A percentile compares a stretch with the other conserved stretches of the same genome.
Evolutionary conservation across 2,888 invertebrate genomes (phyloP).

Genomic region (Stenichneumon culpator): DNA sequence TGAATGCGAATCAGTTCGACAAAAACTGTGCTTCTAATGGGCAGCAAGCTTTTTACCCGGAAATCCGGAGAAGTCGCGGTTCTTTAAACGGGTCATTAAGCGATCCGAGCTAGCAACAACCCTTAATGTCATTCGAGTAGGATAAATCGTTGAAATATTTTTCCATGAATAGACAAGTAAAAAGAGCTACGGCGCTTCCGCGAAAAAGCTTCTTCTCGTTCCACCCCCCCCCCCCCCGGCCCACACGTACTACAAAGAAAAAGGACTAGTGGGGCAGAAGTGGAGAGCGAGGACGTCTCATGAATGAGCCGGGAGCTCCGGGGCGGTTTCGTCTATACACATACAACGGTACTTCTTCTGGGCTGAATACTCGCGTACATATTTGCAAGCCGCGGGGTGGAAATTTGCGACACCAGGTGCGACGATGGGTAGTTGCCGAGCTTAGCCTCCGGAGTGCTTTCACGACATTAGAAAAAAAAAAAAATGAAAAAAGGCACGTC

Average conservation of each 20-base stretch:
- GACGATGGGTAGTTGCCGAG: constrained; percentile 39
- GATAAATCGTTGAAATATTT: background rate
- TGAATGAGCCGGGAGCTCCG: constrained; percentile 46
- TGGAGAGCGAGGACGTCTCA: background rate
- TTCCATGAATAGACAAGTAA: background rate
- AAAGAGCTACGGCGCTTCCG: background rate
- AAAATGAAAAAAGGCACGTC: constrained; percentile 19
- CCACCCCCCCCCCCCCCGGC: background rate
- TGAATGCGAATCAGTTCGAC: background rate
- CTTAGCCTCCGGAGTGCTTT: constrained; percentile 50
- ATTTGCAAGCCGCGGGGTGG: constrained; percentile 57
- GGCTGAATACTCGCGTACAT: constrained; percentile 48
- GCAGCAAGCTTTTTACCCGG: background rate
- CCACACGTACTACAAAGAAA: constrained; percentile 5
- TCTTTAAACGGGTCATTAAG: constrained; percentile 15
- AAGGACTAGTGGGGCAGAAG: background rate
- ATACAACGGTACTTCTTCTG: constrained; percentile 20
- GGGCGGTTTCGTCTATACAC: constrained; percentile 10
- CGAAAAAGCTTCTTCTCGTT: constrained; percentile 7
- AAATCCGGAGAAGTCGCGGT: background rate
- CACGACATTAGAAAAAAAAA: constrained; percentile 25
- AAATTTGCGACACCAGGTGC: constrained; percentile 56
- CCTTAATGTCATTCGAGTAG: background rate
- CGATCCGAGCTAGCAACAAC: background rate
- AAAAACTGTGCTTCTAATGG: background rate